phyloP scores from a whole-genome alignment of 1,140 invertebrate genomes.

The Cylas formicarius region DNA sequence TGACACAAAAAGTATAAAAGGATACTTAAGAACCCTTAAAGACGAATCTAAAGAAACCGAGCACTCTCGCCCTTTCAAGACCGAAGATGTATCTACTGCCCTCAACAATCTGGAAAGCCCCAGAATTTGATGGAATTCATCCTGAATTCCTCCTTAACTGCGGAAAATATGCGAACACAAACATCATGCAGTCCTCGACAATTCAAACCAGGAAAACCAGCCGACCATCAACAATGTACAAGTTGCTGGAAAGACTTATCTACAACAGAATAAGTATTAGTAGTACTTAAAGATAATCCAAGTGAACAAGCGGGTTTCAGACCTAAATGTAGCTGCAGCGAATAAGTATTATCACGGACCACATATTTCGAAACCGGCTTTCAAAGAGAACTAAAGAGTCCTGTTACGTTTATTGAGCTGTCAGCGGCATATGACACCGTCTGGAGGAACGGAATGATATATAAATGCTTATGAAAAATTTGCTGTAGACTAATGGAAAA shows the following conservation, averaged over 20 bases:
- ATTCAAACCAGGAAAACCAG: no score
- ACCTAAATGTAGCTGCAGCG: no score
- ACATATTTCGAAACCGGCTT: constrained; percentile 5
- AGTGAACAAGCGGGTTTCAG: no score
- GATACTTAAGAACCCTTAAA: constrained; percentile 15
- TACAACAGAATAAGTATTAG: no score
- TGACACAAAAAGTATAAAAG: constrained; percentile 13
- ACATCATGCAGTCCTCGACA: no score
- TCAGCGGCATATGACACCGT: constrained; percentile 3
- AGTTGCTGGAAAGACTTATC: no score
- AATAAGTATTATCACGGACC: no score
- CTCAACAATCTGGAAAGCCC: constrained; percentile 1
- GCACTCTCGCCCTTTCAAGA: constrained; percentile 11
- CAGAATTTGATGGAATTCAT: neutral
- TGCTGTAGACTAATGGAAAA: no score
- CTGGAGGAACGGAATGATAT: constrained; percentile 1
- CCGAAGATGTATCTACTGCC: constrained; percentile 9
- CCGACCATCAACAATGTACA: no score
- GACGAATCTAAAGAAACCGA: constrained; percentile 10
- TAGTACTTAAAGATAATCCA: constrained; percentile 4
- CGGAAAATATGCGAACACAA: no score
- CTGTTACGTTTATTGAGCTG: constrained; percentile 3
- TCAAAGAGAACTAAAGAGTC: constrained; percentile 6
- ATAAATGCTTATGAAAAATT: no score
- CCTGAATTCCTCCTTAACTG: no score